Evolutionary conservation across 2,113 vertebrate genomes (phyloP).

Genomic region (Ptyas mucosa): DNA sequence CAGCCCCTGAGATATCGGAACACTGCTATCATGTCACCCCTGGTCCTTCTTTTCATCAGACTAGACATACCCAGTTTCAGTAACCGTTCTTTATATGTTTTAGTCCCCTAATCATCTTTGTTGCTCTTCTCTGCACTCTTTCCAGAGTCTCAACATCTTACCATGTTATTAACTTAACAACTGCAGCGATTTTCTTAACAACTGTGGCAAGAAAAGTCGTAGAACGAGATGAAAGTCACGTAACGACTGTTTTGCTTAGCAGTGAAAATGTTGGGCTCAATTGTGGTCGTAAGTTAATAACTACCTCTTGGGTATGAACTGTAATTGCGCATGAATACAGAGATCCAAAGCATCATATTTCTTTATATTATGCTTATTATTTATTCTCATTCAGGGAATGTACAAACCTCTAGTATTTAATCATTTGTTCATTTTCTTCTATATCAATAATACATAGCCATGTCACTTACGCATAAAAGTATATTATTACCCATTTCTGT

Average conservation of each 20-base stretch:
- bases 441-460: background rate
- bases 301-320: background rate
- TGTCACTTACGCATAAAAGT: background rate
- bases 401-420: background rate
- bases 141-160: too few species aligned
- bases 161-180: background rate
- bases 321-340: background rate
- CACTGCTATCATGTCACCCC: too few species aligned
- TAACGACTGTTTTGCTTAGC: background rate
- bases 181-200: background rate
- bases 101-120: too few species aligned
- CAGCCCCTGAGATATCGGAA: too few species aligned
- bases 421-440: background rate
- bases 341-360: background rate
- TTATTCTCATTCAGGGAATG: background rate
- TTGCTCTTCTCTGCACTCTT: too few species aligned
- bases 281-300: background rate
- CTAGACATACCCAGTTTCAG: too few species aligned
- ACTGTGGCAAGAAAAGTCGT: background rate
- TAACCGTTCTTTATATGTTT: too few species aligned
- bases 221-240: background rate
- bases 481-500: background rate
- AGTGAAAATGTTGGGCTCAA: background rate
- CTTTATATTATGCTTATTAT: background rate
- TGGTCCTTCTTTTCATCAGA: too few species aligned